phyloP scores from a whole-genome alignment of 2,113 vertebrate genomes.

The Numida meleagris region DNA sequence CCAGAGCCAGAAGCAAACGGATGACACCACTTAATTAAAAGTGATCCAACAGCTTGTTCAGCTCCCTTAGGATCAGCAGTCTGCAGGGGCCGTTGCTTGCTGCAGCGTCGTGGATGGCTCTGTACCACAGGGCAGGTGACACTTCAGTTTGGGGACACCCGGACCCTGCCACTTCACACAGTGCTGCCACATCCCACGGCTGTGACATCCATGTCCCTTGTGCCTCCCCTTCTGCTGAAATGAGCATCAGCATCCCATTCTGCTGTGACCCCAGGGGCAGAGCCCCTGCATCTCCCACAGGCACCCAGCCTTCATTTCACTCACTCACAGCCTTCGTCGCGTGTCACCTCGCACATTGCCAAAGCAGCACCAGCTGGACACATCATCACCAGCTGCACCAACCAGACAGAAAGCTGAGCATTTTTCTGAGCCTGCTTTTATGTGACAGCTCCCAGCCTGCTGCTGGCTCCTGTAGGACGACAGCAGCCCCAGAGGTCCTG shows the following conservation, averaged over 20 bases:
- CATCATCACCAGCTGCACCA: not conserved
- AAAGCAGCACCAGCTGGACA: not conserved
- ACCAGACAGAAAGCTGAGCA: not conserved
- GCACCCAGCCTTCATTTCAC: not conserved
- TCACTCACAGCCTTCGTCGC: fast-evolving
- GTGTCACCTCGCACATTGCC: fast-evolving
- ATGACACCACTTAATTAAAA: not conserved
- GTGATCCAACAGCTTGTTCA: not conserved
- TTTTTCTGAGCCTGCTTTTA: not conserved
- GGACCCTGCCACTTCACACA: fast-evolving
- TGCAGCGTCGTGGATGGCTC: not conserved
- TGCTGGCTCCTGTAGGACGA: not conserved
- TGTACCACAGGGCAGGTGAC: not conserved
- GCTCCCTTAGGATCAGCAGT: not conserved
- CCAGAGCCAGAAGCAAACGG: not conserved
- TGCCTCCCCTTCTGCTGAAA: not conserved
- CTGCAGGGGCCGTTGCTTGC: not conserved
- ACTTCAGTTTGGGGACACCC: not conserved
- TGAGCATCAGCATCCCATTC: not conserved
- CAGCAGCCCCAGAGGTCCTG: not conserved
- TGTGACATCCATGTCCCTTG: not conserved
- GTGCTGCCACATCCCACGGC: not conserved
- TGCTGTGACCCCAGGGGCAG: not conserved
- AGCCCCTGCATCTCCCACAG: not conserved
- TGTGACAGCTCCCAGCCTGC: fast-evolving